Conservation (phyloP, 2,888 invertebrate species). For the Drosophila kambysellisi region DNA sequence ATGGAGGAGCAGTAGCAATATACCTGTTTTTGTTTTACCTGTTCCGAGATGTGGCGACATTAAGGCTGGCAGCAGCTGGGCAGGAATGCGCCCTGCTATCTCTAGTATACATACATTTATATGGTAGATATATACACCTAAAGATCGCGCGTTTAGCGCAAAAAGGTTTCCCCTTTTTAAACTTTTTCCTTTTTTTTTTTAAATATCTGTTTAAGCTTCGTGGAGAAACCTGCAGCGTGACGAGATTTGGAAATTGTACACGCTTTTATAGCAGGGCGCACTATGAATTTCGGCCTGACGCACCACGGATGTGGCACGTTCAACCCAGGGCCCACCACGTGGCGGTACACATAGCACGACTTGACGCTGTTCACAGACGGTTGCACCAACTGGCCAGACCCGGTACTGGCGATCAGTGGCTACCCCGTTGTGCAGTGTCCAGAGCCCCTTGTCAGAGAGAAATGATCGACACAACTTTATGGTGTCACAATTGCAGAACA, state of each 20-base stretch:
- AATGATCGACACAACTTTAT: neutral
- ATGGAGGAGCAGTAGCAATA: constrained; percentile 12
- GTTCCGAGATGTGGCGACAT: constrained; percentile 29
- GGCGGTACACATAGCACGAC: constrained; percentile 84
- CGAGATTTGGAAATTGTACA: constrained; percentile 43
- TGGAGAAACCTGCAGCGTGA: constrained; percentile 80
- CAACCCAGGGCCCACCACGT: constrained; percentile 84
- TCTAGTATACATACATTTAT: neutral
- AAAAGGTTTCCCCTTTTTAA: constrained; percentile 53
- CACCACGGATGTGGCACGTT: constrained; percentile 79
- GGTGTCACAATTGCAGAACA: neutral
- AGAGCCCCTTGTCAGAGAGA: constrained; percentile 78
- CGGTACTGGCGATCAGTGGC: constrained; percentile 83
- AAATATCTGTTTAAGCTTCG: constrained; percentile 21
- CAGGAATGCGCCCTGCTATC: constrained; percentile 66
- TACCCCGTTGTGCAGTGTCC: constrained; percentile 84
- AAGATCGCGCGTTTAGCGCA: constrained; percentile 49
- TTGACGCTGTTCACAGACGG: constrained; percentile 84
- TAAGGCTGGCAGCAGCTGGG: constrained; percentile 10
- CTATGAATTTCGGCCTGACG: constrained; percentile 83
- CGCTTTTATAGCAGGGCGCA: constrained; percentile 82
- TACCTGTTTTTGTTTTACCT: constrained; percentile 53
- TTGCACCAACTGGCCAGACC: constrained; percentile 84
- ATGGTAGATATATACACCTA: neutral
- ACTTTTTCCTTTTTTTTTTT: neutral